Base-by-base conservation (phyloP, 2,888 invertebrate species). In the Trilocha varians region DNA sequence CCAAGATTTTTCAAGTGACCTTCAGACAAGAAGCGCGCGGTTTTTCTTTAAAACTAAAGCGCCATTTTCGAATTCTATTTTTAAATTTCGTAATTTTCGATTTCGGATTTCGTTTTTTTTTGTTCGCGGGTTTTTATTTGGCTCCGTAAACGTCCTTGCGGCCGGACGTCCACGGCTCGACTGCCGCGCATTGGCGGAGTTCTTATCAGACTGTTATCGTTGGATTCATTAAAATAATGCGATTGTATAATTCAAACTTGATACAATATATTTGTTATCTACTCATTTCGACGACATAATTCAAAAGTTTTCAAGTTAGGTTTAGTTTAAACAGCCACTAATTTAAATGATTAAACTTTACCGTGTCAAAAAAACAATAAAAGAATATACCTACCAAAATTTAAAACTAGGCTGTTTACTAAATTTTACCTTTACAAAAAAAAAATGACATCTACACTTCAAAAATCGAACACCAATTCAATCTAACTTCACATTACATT, bases 151-250 rank as follows among this genome's bases (percentile, higher is more conserved):
- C 82, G 76, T 78, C 75, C 72, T 58, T 43, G 48, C 62, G 48
- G 36, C 40, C 43, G 69, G 79, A 75, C 78, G 80, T 62, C 74
- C 63, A 74, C 65, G 56, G 65, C 61, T 62, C 70, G 64, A 83
- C 83, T 83, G 72, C 47, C 38, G 47, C 43, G 48, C 49, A 57
- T 65, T 64, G 67, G 70, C 50, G 43, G 45, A 36, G 44, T 45
- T 58, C 59, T 77, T 78, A 79, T 79, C 78, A 70, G 49, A 16
- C 50, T 47, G 62, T 62, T 71, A 73, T 72, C 72, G 64, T 50
- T 33, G 25, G 25, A 36, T 55, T 56, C 56, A 62, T 61, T 60
- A 55, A 25, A 25, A 39, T 49, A 32, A 36, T 43, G 49, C 59
- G 42, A 57, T 64, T 62, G 51, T 52, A 48, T 48, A 41, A 56